Conservation (phyloP, 2,888 invertebrate genomes). For the Stratiomys singularior region DNA sequence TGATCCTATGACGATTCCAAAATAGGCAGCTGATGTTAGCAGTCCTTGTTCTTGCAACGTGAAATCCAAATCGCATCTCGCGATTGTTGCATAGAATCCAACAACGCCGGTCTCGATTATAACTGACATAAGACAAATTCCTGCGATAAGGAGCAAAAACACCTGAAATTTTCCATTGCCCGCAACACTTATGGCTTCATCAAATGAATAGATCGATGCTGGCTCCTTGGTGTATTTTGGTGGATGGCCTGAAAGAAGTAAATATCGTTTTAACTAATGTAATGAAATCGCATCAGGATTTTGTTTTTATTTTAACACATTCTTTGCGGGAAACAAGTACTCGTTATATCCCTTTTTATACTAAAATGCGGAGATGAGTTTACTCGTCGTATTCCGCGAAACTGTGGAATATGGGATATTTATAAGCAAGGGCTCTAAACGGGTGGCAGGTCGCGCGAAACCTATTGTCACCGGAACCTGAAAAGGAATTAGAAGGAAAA, state of each 20-base stretch:
- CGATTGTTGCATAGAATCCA: conserved; percentile 25
- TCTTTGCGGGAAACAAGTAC: too few relatives aligned
- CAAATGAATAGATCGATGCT: conserved; percentile 34
- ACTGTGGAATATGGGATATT: too few relatives aligned
- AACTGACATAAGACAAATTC: conserved; percentile 25
- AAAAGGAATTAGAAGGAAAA: too few relatives aligned
- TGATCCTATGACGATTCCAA: conserved; percentile 28
- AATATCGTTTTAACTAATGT: too few relatives aligned
- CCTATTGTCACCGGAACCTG: too few relatives aligned
- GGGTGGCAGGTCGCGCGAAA: too few relatives aligned
- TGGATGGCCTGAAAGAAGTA: conserved; percentile 19
- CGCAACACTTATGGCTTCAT: conserved; percentile 10
- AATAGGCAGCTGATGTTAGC: conserved; percentile 27
- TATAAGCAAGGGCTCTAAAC: too few relatives aligned
- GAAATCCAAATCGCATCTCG: conserved; percentile 25
- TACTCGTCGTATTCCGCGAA: too few relatives aligned
- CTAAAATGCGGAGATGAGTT: too few relatives aligned
- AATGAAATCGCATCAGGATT: too few relatives aligned
- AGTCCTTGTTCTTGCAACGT: conserved; percentile 24
- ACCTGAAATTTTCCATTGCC: conserved; percentile 38
- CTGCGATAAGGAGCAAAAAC: conserved; percentile 2
- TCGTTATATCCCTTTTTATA: too few relatives aligned
- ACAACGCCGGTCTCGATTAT: conserved; percentile 30
- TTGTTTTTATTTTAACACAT: too few relatives aligned
- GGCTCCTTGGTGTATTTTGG: conserved; percentile 1